Evolutionary conservation across 53 echinoderm and acorn worm species (phyloP), one percentile per base, ranked within the genome.

Genomic region (Echinometra lucunter): DNA sequence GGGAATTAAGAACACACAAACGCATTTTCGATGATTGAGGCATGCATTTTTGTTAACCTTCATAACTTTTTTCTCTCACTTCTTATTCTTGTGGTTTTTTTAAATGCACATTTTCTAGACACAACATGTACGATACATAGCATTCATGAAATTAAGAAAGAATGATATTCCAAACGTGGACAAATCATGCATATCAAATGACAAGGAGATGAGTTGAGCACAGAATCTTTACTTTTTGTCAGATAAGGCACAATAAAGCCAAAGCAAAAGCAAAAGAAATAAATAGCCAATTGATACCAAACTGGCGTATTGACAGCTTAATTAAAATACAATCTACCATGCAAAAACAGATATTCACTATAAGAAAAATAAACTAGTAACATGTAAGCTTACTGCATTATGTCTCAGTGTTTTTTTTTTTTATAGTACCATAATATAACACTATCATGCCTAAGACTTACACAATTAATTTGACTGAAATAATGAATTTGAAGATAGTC

Each of bases 231-330:
- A n/a, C n/a, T n/a, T 78, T 78, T 15, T 35, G 78, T 12, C 78
- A 78, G 19, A 42, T 78, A 78, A 78, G 78, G 78, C 78, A 78
- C 78, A 78, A 40, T 38, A 78, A 78, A n/a, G n/a, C n/a, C n/a
- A n/a, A n/a, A n/a, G n/a, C n/a, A n/a, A 78, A 1, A 78, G 35
- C 3, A 40, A 23, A 38, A 78, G 4, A 40, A 38, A 78, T 78
- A 78, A 16, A 78, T 40, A 30, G 13, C 9, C 23, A 19, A 42
- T 3, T 2, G 1, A 9, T 17, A 42, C 42, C 42, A 40, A 21
- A 42, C 19, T 78, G 78, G n/a, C n/a, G n/a, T n/a, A n/a, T n/a
- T n/a, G n/a, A n/a, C n/a, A n/a, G n/a, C n/a, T 38, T 15, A 78
- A 42, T 78, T 40, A 2, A 72, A 40, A 78, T 40, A 5, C 19